These are phyloP conservation scores for Gallinago paraguaiae DNA, from an alignment of 2,113 vertebrate species.

Conservation along the genomic window DNA sequence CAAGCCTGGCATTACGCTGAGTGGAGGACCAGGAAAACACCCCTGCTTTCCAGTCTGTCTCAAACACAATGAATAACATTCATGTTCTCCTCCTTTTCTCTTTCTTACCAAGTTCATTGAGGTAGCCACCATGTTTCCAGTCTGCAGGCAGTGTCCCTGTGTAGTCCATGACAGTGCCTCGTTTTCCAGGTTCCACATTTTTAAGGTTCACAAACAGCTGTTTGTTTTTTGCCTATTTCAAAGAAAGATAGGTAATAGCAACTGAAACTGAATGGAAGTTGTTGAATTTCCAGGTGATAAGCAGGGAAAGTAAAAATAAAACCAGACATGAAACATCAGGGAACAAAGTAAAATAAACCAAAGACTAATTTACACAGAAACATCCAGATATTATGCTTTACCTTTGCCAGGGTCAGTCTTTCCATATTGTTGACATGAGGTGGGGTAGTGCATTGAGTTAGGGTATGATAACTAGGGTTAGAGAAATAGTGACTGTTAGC, in stretches of 20 bases:
- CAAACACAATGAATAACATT: not conserved
- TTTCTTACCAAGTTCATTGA: conserved; percentile 87
- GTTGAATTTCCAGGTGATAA: not conserved
- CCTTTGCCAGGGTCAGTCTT: conserved; percentile 82
- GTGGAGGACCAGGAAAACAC: not conserved
- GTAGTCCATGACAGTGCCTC: conserved; percentile 71
- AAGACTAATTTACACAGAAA: not conserved
- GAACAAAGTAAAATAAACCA: not conserved
- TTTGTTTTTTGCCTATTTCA: conserved; percentile 82
- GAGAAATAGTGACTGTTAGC: conserved; percentile 95
- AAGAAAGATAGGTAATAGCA: not conserved
- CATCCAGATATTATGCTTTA: conserved; percentile 50
- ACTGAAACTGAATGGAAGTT: not conserved
- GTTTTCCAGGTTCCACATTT: conserved; percentile 82
- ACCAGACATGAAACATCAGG: not conserved
- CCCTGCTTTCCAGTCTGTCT: not conserved
- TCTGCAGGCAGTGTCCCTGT: conserved; percentile 89
- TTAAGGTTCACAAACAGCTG: conserved; percentile 89
- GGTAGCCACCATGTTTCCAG: conserved; percentile 92
- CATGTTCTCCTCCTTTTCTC: not conserved
- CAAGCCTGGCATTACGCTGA: not conserved
- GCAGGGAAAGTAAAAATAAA: not conserved
- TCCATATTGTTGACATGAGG: conserved; percentile 79
- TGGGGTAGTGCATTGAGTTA: conserved; percentile 86
- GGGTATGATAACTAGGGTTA: conserved; percentile 95